Evolutionary conservation across 2,888 invertebrate genomes (phyloP).

Genomic region (Petrophora chlorosata): DNA sequence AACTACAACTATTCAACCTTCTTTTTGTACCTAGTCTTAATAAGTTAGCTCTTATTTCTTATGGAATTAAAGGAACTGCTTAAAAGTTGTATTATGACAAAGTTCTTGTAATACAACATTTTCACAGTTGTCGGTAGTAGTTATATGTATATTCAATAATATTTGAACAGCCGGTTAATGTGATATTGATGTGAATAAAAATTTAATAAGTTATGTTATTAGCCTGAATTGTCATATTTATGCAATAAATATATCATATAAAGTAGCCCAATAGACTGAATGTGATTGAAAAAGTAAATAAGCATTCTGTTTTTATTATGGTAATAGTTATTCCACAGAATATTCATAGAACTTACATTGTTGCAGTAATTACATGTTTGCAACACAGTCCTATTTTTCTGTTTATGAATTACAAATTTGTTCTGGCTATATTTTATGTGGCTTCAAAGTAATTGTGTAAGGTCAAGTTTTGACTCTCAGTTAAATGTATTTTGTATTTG

Average conservation of each 20-base stretch:
- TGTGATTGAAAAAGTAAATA: neutral
- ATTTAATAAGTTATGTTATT: slow-evolving; percentile 12
- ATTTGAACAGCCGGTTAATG: slow-evolving; percentile 40
- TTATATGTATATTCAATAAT: slow-evolving; percentile 31
- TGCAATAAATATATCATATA: neutral
- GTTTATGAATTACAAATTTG: too few species aligned
- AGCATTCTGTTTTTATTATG: neutral
- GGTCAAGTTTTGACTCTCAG: too few species aligned
- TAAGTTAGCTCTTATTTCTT: neutral
- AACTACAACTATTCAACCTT: neutral
- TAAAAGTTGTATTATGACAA: neutral
- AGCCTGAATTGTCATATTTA: slow-evolving; percentile 11
- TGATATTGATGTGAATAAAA: slow-evolving; percentile 8
- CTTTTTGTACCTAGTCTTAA: neutral
- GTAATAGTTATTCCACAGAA: too few species aligned
- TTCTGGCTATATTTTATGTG: too few species aligned
- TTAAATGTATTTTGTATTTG: too few species aligned
- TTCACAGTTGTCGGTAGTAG: neutral
- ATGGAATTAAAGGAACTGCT: neutral
- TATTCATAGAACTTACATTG: too few species aligned
- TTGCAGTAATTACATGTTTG: too few species aligned
- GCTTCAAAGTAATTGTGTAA: too few species aligned
- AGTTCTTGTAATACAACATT: neutral
- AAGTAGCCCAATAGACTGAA: neutral
- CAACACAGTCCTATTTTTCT: too few species aligned